Base-by-base conservation (phyloP, 2,888 invertebrate genomes). In the Doris montereyensis region DNA sequence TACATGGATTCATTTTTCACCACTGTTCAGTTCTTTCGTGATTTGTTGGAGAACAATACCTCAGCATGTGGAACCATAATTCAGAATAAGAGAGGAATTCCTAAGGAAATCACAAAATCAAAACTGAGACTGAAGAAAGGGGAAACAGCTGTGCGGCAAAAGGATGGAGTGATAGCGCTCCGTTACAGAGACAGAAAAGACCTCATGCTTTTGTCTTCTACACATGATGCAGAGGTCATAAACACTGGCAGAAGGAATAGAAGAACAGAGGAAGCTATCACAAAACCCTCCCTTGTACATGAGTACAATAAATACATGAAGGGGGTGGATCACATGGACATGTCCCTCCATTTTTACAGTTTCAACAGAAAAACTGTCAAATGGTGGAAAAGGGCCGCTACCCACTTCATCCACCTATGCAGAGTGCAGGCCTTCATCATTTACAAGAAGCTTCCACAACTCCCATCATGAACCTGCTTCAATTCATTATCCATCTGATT, bases 1-100 rank as follows among this genome's bases (percentile, higher is more conserved):
- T 74, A 52, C 21, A 74, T 62, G 52, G 74, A 74, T 21, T 30
- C 30, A 32, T 74, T 60, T 60, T 74, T 74, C 34, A 34, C 67
- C 1, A 65, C 67, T 17, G 21, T 13, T 13, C 13, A 24, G 17
- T 24, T 65, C 1, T 65, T 4, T 10, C 24, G 10, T 4, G 8
- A 65, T 26, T 13, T 65, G 2, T 24, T 65, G 4, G 1, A 21
- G 10, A 3, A 65, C 2, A 65, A 3, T 2, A 65, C 67, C 4
- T 4, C 24, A 65, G 67, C 67, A 4, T 65, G 67, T 65, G 67
- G 67, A 1, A 65, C 67, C 1, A 21, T 62, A 5, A 62, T n/a
- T 62, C 13, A n/a, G 21, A 62, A 62, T 21, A 65, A 30, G 28
- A 65, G 28, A 21, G 67, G 67, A 24, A 17, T 10, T 13, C 67